Base-by-base conservation (phyloP, 2,113 vertebrate genomes). In the Aleadryas rufinucha region DNA sequence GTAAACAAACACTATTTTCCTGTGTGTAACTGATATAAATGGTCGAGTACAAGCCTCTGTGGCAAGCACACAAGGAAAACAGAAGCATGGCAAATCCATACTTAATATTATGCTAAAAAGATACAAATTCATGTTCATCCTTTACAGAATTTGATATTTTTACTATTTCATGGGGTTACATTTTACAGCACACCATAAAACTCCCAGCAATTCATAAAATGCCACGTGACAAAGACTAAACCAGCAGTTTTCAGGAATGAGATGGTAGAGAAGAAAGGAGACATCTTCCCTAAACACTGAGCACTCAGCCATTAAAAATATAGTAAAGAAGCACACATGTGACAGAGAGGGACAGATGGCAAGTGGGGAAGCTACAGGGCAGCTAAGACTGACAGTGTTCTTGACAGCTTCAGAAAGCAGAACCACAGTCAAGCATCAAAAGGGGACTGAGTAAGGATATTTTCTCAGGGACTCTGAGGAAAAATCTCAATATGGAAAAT, bases 391-490 rank as follows among this genome's bases (percentile, higher is more conserved):
- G 87, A 63, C 39, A 81, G 68, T 12, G 28, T 13, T 91, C 74
- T 68, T 90, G 76, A 92, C 76, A 90, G 65, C 75, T 90, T 87
- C 79, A 72, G 83, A 90, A 90, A 82, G 53, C 66, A 88, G 26
- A 85, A 86, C 35, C 41, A 68, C 57, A 76, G 31, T 42, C 37
- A 72, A 72, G 44, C 39, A 31, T 72, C 75, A 49, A 91, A 91
- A 79, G 26, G 44, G 68, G 70, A 80, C 1, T 45, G 41, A 71
- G 56, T 31, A 63, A 79, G 31, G 42, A 68, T 56, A 86, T 50
- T 70, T 92, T 77, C 76, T 87, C 60, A 53, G 37, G 16, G 56
- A 37, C 39, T 35, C 26, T 10, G 17, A 81, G 23, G 41, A 72
- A 88, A 74, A 87, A 61, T 49, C 33, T 78, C 44, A 37, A 27